A percentile compares a stretch with the other conserved stretches of the same genome.
Evolutionary conservation across 2,888 invertebrate species (phyloP).

Genomic region (Mycalesis mineus): DNA sequence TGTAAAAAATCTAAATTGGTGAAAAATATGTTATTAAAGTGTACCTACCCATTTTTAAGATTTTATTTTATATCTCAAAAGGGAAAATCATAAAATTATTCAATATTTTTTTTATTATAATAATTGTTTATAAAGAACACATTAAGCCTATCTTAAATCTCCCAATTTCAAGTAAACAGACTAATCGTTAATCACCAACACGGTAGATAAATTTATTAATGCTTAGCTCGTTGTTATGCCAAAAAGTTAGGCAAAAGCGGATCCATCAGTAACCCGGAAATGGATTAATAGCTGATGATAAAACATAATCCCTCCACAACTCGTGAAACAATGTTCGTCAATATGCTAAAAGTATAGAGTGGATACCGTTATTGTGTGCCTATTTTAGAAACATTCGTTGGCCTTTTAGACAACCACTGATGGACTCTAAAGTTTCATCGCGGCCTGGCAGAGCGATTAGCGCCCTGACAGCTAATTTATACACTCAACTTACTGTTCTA

Average conservation of each 20-base stretch:
- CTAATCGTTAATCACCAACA: too few relatives aligned
- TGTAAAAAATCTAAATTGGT: too few relatives aligned
- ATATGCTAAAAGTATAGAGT: constrained; percentile 57
- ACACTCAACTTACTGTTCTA: constrained; percentile 75
- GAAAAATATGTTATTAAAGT: too few relatives aligned
- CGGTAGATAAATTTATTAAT: too few relatives aligned
- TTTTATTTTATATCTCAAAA: too few relatives aligned
- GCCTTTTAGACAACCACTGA: constrained; percentile 69
- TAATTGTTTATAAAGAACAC: too few relatives aligned
- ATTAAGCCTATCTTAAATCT: too few relatives aligned
- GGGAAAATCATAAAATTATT: too few relatives aligned
- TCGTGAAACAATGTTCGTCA: constrained; percentile 18
- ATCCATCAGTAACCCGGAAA: constrained; percentile 19
- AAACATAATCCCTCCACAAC: constrained; percentile 42
- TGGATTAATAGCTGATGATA: constrained; percentile 27
- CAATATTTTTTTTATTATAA: too few relatives aligned
- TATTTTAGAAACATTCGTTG: constrained; percentile 61
- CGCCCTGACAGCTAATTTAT: constrained; percentile 77
- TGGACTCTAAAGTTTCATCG: constrained; percentile 75
- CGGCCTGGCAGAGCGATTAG: constrained; percentile 76
- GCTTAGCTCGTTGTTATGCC: background rate
- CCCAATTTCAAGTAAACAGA: too few relatives aligned
- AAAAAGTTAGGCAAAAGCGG: constrained; percentile 23
- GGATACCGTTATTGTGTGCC: constrained; percentile 55
- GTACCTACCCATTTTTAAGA: too few relatives aligned